Percentiles rank a stretch among this genome's conserved stretches.
phyloP scores from a whole-genome alignment of 1,140 invertebrate species.

The Gonatopus flavifemur region DNA sequence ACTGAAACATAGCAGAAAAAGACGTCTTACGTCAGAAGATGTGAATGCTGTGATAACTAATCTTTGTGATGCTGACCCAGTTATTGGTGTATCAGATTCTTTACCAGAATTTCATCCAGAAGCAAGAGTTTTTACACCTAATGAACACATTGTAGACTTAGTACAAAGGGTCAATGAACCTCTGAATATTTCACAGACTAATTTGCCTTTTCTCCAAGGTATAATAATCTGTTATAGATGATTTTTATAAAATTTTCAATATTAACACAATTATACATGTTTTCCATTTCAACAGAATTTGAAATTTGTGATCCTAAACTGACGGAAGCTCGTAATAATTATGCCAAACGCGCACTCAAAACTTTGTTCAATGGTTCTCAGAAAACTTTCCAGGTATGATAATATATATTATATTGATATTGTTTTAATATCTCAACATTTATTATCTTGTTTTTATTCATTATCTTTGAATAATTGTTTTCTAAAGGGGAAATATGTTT shows the following conservation, averaged over 20 bases:
- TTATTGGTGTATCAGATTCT: constrained; percentile 46
- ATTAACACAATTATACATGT: not conserved
- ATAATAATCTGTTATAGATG: constrained; percentile 4
- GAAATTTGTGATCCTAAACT: constrained; percentile 47
- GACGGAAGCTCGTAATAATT: constrained; percentile 48
- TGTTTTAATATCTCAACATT: too few species aligned
- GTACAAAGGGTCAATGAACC: constrained; percentile 42
- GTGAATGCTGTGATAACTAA: constrained; percentile 53
- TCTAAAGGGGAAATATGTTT: not conserved
- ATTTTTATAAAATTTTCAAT: not conserved
- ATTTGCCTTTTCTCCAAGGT: constrained; percentile 48
- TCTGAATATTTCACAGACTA: constrained; percentile 40
- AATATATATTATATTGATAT: too few species aligned
- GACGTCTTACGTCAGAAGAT: constrained; percentile 45
- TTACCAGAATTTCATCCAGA: constrained; percentile 50
- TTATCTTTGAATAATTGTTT: too few species aligned
- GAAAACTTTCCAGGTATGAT: constrained; percentile 52
- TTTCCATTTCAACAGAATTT: constrained; percentile 36
- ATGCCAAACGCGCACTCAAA: constrained; percentile 53
- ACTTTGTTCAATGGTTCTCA: constrained; percentile 55
- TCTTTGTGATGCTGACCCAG: constrained; percentile 50
- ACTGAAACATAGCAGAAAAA: constrained; percentile 50
- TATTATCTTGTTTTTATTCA: too few species aligned
- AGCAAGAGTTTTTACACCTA: constrained; percentile 51
- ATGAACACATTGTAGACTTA: constrained; percentile 47